Evolutionary conservation across 1,140 invertebrate species (phyloP).

Genomic region (Hyphantria cunea): DNA sequence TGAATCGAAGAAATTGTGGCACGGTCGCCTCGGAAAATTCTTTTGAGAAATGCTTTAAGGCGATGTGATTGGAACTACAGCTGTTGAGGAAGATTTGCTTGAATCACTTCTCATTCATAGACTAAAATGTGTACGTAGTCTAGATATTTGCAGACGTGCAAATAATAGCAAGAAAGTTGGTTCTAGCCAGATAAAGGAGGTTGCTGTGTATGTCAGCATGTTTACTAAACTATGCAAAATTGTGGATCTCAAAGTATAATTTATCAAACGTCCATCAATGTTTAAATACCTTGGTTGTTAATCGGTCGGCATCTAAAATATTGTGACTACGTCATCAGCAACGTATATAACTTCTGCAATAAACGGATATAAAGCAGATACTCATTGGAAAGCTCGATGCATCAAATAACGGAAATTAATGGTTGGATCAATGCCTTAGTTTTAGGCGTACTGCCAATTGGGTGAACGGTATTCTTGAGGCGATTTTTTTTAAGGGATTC

Average conservation of each 20-base stretch:
- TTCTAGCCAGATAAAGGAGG: not conserved
- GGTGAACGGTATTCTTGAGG: conserved; percentile 47
- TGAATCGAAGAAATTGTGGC: conserved; percentile 27
- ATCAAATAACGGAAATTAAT: conserved; percentile 57
- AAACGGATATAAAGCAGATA: conserved; percentile 29
- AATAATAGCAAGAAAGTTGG: not conserved
- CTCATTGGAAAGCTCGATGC: conserved; percentile 16
- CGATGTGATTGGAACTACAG: conserved; percentile 25
- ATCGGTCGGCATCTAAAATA: not conserved
- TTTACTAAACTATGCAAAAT: not conserved
- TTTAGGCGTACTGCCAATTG: conserved; percentile 49
- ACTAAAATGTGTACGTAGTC: not conserved
- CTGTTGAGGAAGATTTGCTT: conserved; percentile 10
- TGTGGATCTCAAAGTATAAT: not conserved
- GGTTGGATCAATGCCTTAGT: conserved; percentile 46
- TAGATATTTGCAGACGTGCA: not conserved
- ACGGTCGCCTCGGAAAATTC: conserved; percentile 15
- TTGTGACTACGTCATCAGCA: conserved; percentile 5
- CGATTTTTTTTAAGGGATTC: conserved; percentile 30
- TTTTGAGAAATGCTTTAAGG: conserved; percentile 12
- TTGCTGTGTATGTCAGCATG: too few relatives aligned
- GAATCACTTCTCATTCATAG: conserved; percentile 3
- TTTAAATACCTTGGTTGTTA: not conserved
- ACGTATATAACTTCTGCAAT: conserved; percentile 2
- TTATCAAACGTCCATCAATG: not conserved